Base-by-base conservation (phyloP, 2,797 vertebrate species). In the Pipistrellus pipistrellus region DNA sequence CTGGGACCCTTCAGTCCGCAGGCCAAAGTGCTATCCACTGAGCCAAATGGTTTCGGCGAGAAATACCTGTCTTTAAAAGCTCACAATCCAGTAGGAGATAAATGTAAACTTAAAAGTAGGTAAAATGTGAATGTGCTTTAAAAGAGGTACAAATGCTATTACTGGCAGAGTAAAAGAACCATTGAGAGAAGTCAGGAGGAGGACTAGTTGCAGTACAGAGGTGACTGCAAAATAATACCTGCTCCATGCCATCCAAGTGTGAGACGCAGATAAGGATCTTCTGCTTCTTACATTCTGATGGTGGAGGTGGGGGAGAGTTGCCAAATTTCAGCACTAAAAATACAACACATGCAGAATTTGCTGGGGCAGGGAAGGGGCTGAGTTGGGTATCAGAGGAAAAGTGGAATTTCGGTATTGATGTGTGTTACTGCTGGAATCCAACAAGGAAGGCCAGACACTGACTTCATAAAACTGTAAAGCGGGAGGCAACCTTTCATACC, bases 281-380 rank as follows among this genome's bases (percentile, higher is more conserved):
- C 78, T 81, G 59, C 80, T 90, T 96, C 44, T 80, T 94, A 59
- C 38, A 89, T 80, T 91, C 83, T 89, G 71, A 62, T 91, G 30
- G 46, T 55, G 93, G 62, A 64, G 21, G 35, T 93, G 93, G 75
- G 71, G 93, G 80, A 95, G 32, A 17, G 57, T 53, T 93, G 91
- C 87, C 85, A 90, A 85, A 93, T 94, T 94, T 93, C 69, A 93
- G 44, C 53, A 80, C 92, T 82, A 92, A 96, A 92, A 93, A 96
- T 86, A 93, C 30, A 92, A 57, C 46, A 66, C 35, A 77, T 35
- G 38, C 48, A 92, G 82, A 83, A 13, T 83, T 46, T 66, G 66
- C 46, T 72, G 21, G 44, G 30, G 64, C 62, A 71, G 46, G 75
- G 41, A 69, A 83, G 25, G 64, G 64, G 57, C 85, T 48, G 46